Percentiles rank a stretch among this genome's conserved stretches.
phyloP scores from a whole-genome alignment of 2,113 vertebrate genomes.

The Arenaria interpres region DNA sequence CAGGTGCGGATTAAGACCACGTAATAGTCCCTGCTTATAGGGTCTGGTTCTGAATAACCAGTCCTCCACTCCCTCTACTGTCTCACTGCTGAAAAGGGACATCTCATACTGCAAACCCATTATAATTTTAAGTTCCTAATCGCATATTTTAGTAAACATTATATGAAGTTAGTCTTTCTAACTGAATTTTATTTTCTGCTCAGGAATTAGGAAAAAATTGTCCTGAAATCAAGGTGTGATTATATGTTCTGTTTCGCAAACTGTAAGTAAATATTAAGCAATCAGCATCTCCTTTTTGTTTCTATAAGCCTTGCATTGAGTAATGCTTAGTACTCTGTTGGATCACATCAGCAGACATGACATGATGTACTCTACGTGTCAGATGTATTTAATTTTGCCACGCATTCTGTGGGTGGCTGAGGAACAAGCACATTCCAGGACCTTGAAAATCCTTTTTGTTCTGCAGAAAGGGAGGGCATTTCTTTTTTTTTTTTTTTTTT shows the following conservation, averaged over 20 bases:
- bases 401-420: conserved; percentile 31
- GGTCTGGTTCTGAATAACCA: not conserved
- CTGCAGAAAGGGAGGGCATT: not conserved
- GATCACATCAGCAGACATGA: conserved; percentile 6
- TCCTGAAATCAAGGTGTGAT: not conserved
- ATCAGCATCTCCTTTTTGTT: not conserved
- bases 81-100: not conserved
- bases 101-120: not conserved
- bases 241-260: not conserved
- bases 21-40: not conserved
- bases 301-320: not conserved
- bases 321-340: not conserved
- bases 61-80: not conserved
- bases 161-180: not conserved
- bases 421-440: conserved; percentile 10
- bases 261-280: conserved; percentile 8
- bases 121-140: not conserved
- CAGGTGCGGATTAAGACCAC: not conserved
- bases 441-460: conserved; percentile 11
- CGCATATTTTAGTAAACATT: not conserved
- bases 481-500: not conserved
- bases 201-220: not conserved
- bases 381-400: conserved; percentile 46
- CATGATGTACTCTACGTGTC: conserved; percentile 3
- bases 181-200: not conserved